These are phyloP conservation scores for Trichonephila inaurata DNA, from an alignment of 1,140 invertebrate species.

Conservation along the genomic window DNA sequence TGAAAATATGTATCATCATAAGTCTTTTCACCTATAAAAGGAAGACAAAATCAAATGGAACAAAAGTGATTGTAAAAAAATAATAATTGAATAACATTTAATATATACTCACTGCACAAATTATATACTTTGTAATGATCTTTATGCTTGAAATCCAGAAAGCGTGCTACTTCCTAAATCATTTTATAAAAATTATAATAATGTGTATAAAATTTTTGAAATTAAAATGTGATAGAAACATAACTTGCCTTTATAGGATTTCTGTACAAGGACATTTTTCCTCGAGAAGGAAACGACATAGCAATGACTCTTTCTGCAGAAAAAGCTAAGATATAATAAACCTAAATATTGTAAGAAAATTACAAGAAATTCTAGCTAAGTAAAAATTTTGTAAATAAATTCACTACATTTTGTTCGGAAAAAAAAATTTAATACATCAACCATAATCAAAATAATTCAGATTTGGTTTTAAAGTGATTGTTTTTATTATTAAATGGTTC, in stretches of 20 bases:
- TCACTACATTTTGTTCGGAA: no score
- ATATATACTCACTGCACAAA: conserved; percentile 83
- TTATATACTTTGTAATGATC: conserved; percentile 85
- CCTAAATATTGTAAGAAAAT: no score
- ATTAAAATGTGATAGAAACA: not conserved
- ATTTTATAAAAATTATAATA: not conserved
- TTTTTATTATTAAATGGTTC: no score
- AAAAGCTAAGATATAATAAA: no score
- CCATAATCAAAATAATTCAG: no score
- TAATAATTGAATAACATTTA: not conserved
- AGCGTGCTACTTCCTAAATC: conserved; percentile 83
- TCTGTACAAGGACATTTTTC: conserved; percentile 83
- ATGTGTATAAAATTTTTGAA: not conserved
- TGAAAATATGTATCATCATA: conserved; percentile 84
- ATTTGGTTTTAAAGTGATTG: no score
- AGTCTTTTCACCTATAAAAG: conserved; percentile 82
- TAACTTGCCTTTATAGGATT: conserved; percentile 83
- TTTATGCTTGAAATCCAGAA: conserved; percentile 84
- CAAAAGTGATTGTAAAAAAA: not conserved
- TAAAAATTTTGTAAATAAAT: no score
- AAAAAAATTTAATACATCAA: no score
- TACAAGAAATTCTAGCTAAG: no score
- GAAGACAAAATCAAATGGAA: conserved; percentile 56
- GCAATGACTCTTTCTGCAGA: conserved; percentile 83
- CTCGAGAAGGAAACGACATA: conserved; percentile 85